Base-by-base conservation (phyloP, 2,797 vertebrate genomes). In the Aeoliscus strigatus region DNA sequence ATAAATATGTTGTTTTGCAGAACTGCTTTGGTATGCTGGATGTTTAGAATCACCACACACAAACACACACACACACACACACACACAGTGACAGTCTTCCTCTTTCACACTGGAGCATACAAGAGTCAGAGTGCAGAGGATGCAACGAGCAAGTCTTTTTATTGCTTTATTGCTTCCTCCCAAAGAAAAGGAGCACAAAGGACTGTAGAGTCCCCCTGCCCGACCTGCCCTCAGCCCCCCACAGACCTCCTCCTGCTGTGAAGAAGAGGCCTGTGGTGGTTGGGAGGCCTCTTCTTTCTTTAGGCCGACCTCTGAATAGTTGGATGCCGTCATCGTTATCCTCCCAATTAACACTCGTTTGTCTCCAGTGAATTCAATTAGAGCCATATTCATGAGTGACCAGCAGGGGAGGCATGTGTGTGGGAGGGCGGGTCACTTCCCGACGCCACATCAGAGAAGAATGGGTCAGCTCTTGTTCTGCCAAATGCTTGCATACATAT, bases 151-250 rank as follows among this genome's bases (percentile, higher is more conserved):
- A 27, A 37, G 23, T 45, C 58, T 51, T 73, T 82, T 85, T 84
- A 85, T 80, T 82, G 70, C 73, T 86, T 87, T 85, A 85, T 86
- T 86, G 78, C 85, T 87, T 86, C 83, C 84, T 84, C 63, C 60
- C 25, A 73, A 74, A 84, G 77, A 79, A 77, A 77, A 75, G 55
- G 16, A 65, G 65, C 73, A 84, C 81, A 81, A 82, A 80, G 58
- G 66, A 78, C 63, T 47, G 70, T 48, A 49, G 55, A 32, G 13
- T 32, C 40, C 45, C 65, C 45, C 31, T 24, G 28, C 34, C 26
- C 36, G 4, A 32, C 56, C 49, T 38, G 26, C 55, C 32, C 27
- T 6, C 46, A 39, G 16, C 39, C 59, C 66, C 55, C 56, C 29
- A 34, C 34, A 27, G 45, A 39, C 48, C 51, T 45, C 16, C 62